Evolutionary conservation across 1,140 invertebrate genomes (phyloP), one percentile per base, ranked within the genome.

Genomic region (Camponotus floridanus): DNA sequence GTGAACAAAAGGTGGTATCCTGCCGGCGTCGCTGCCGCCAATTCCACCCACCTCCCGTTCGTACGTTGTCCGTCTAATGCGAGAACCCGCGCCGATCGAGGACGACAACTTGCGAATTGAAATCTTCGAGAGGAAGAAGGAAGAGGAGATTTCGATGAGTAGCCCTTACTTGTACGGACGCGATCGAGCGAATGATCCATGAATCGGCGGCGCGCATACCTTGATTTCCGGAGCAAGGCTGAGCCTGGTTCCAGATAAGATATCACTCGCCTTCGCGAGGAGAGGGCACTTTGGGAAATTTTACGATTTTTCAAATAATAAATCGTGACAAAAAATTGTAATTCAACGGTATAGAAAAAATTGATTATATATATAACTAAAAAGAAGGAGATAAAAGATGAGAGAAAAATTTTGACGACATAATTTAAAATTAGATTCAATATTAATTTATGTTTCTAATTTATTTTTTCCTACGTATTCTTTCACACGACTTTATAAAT

Each of bases 1-100:
- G 92, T 92, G 88, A 89, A 87, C 65, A 87, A 84, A 59, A 74
- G 86, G 86, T 90, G 89, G 62, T 91, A 88, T 92, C 91, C 83
- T 87, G 91, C 91, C 89, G 92, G 79, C 79, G 85, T 90, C 79
- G 86, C 89, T 91, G 76, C 89, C 87, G 91, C 62, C 76, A 73
- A 48, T 76, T 21, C 55, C 76, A 73, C 68, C 76, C 45, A 18
- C 15, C 15, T 5, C 48, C n/a, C n/a, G 55, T 33, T 64, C 5
- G 33, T 18, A 8, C 9, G 48, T 31, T 33, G 65, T 31, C 7
- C 45, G 5, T 31, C 7, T 36, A 13, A 31, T 0, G 6, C 13
- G 9, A 21, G 21, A 65, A 42, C 2, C 59, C 13, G 3, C 59
- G 45, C 15, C 3, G 15, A 62, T 57, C 18, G 21, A 6, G 31